Conservation (phyloP, 2,888 invertebrate genomes). For the Lampropteryx suffumata region DNA sequence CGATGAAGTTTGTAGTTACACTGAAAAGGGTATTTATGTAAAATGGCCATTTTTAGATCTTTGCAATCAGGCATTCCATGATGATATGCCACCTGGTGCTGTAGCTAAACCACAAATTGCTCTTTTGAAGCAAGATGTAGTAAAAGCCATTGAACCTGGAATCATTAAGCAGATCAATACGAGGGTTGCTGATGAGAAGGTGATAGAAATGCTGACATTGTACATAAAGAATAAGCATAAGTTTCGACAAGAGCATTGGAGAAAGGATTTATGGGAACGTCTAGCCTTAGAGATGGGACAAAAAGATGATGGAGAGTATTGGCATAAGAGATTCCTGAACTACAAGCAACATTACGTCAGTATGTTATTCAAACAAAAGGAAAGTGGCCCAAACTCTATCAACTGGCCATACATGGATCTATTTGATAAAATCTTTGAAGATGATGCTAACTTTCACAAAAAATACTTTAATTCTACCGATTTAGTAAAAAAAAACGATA, state of each 20-base stretch:
- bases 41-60: slow-evolving; percentile 60
- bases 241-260: slow-evolving; percentile 52
- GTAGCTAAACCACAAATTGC: slow-evolving; percentile 10
- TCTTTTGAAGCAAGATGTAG: slow-evolving; percentile 13
- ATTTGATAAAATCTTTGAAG: slow-evolving; percentile 65
- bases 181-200: slow-evolving; percentile 50
- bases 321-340: slow-evolving; percentile 71
- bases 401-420: slow-evolving; percentile 68
- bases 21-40: slow-evolving; percentile 45
- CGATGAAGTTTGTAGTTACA: slow-evolving; percentile 44
- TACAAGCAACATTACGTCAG: slow-evolving; percentile 70
- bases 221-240: slow-evolving; percentile 62
- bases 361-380: slow-evolving; percentile 55
- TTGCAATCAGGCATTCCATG: slow-evolving; percentile 66
- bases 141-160: slow-evolving; percentile 38
- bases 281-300: slow-evolving; percentile 66
- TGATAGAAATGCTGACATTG: slow-evolving; percentile 59
- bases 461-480: slow-evolving; percentile 41
- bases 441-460: slow-evolving; percentile 59
- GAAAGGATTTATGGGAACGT: slow-evolving; percentile 64
- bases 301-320: slow-evolving; percentile 60
- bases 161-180: slow-evolving; percentile 34
- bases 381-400: slow-evolving; percentile 44
- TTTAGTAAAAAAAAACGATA: neutral
- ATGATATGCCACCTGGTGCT: slow-evolving; percentile 40